A percentile compares a stretch with the other conserved stretches of the same genome.
phyloP scores from a whole-genome alignment of 2,888 invertebrate species.

The Prosopocoilus inquinatus region DNA sequence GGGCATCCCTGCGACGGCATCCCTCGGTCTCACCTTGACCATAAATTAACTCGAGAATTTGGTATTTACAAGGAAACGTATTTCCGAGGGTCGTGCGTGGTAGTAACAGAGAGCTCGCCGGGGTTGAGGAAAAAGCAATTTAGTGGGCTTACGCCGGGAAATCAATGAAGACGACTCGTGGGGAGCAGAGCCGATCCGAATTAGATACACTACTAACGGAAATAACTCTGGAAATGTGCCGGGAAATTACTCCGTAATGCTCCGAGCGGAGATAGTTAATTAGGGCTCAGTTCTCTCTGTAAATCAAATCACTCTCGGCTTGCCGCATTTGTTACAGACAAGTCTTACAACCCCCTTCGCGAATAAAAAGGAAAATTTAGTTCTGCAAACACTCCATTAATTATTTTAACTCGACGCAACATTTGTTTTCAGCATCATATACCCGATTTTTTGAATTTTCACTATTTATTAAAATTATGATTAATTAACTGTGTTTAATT shows the following conservation, averaged over 20 bases:
- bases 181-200: constrained; percentile 6
- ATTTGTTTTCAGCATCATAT: no score
- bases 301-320: constrained; percentile 42
- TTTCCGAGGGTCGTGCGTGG: constrained; percentile 24
- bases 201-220: constrained; percentile 20
- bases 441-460: no score
- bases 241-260: constrained; percentile 42
- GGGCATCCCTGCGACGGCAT: constrained; percentile 25
- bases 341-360: background rate
- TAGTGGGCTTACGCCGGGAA: constrained; percentile 47
- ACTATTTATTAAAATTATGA: no score
- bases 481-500: no score
- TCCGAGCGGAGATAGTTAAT: constrained; percentile 41
- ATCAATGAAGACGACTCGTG: constrained; percentile 46
- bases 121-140: constrained; percentile 44
- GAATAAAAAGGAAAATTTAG: background rate
- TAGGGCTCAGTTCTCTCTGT: constrained; percentile 40
- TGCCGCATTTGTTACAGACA: constrained; percentile 34
- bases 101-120: constrained; percentile 22
- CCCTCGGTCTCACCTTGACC: constrained; percentile 35
- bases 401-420: no score
- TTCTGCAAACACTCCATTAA: background rate
- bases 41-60: constrained; percentile 37
- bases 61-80: constrained; percentile 35
- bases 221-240: constrained; percentile 41